Base-by-base conservation (phyloP, 2,888 invertebrate genomes). In the Catocala fraxini region DNA sequence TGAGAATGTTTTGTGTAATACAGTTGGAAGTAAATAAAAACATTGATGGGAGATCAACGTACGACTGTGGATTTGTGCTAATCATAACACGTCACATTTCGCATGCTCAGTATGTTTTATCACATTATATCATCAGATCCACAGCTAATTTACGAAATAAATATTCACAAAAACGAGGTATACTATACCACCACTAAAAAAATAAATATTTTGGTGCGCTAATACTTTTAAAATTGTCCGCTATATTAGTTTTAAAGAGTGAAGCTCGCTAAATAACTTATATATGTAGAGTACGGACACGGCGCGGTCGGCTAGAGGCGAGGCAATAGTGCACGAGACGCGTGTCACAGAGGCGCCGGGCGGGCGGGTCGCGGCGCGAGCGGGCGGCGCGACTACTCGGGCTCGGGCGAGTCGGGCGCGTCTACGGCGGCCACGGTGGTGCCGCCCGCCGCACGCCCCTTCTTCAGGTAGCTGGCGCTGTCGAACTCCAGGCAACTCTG, bases 401-500 rank as follows among this genome's bases (percentile, higher is more conserved):
- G 93, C 80, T 94, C 94, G 69, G 94, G 93, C 74, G 94, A 94
- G 84, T 94, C 93, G 61, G 93, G 90, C 80, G 89, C 91, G 89
- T 94, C 94, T 69, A 85, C 87, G 13, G 89, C 87, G 74, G 86
- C 88, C 75, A 90, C 84, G 67, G 89, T 87, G 70, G 90, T 90
- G 69, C 86, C 89, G 76, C 85, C 91, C 74, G 91, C 91, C 48
- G 89, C 89, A 57, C 90, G 91, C 68, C 87, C 91, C 80, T 89
- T 90, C 89, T 88, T 89, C 89, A 94, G 76, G 89, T 94, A 94
- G 84, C 88, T 89, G 77, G 79, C 93, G 87, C 93, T 93, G 90
- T 94, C 93, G 92, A 94, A 94, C 89, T 94, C 93, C 91, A 94
- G 87, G 89, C 94, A 94, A 82, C 84, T 90, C 94, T 94, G 93